Conservation (phyloP, 2,888 invertebrate species). For the Drepanosiphum platanoidis region DNA sequence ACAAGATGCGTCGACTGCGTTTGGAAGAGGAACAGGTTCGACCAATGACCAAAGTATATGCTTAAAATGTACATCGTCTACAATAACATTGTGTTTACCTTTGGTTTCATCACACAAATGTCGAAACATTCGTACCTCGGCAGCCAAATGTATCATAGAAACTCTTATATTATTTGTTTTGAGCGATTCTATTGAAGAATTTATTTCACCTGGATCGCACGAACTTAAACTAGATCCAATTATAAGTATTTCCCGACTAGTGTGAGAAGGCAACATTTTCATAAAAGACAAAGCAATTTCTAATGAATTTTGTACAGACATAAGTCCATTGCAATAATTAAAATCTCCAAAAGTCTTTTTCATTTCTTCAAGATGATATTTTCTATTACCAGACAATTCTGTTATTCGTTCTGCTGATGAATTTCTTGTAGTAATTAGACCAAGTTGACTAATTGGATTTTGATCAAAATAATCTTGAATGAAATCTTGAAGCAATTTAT, state of each 20-base stretch:
- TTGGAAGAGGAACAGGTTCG: conserved; percentile 79
- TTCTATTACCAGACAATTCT: conserved; percentile 87
- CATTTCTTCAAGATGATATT: conserved; percentile 78
- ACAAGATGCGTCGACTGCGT: conserved; percentile 78
- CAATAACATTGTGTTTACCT: conserved; percentile 86
- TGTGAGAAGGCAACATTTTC: conserved; percentile 90
- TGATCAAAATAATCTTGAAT: conserved; percentile 98
- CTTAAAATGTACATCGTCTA: conserved; percentile 80
- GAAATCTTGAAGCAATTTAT: conserved; percentile 91
- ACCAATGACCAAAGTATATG: conserved; percentile 75
- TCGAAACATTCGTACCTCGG: conserved; percentile 92
- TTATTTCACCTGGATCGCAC: conserved; percentile 95
- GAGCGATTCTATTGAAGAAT: conserved; percentile 80
- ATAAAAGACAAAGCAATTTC: conserved; percentile 87
- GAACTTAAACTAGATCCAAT: conserved; percentile 94
- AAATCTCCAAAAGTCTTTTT: conserved; percentile 64
- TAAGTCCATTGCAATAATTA: conserved; percentile 81
- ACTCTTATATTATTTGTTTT: conserved; percentile 87
- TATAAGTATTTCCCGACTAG: conserved; percentile 91
- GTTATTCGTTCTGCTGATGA: conserved; percentile 93
- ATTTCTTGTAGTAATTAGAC: conserved; percentile 88
- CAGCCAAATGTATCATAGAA: conserved; percentile 94
- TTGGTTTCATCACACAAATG: conserved; percentile 86
- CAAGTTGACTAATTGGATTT: conserved; percentile 97
- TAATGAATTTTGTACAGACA: conserved; percentile 94